A percentile compares a stretch with the other conserved stretches of the same genome.
These are phyloP conservation scores for Frankliniella intonsa DNA, from an alignment of 2,888 invertebrate species.

Conservation along the genomic window DNA sequence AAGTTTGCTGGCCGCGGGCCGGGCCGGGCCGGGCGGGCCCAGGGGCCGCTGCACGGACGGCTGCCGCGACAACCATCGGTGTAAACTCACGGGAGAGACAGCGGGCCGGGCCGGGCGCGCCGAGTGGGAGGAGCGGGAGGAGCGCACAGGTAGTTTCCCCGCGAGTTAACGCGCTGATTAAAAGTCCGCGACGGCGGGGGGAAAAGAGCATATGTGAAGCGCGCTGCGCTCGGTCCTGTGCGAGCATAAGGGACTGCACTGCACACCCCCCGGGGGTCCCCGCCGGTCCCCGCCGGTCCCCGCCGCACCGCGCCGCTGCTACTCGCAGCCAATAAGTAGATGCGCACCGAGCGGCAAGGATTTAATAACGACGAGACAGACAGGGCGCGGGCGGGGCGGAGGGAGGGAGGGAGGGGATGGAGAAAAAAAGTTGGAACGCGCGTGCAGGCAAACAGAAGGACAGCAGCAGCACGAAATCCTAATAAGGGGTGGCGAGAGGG, in stretches of 20 bases:
- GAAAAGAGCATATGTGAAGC: too few relatives aligned
- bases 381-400: too few relatives aligned
- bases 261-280: too few relatives aligned
- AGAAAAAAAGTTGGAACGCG: background rate
- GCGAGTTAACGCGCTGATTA: too few relatives aligned
- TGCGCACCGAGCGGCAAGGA: background rate
- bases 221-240: too few relatives aligned
- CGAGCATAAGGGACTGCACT: too few relatives aligned
- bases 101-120: background rate
- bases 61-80: conserved; percentile 12
- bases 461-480: background rate
- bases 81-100: background rate
- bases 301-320: too few relatives aligned
- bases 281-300: too few relatives aligned
- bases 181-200: too few relatives aligned
- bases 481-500: background rate
- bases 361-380: background rate
- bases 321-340: background rate
- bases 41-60: background rate
- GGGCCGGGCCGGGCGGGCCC: background rate
- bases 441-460: conserved; percentile 10
- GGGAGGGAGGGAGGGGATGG: too few relatives aligned
- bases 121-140: background rate
- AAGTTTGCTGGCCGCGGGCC: background rate
- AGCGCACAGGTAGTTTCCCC: too few relatives aligned